A percentile compares a stretch with the other conserved stretches of the same genome.
Evolutionary conservation across 2,113 vertebrate species (phyloP).

Genomic region (Dromiciops gliroides): DNA sequence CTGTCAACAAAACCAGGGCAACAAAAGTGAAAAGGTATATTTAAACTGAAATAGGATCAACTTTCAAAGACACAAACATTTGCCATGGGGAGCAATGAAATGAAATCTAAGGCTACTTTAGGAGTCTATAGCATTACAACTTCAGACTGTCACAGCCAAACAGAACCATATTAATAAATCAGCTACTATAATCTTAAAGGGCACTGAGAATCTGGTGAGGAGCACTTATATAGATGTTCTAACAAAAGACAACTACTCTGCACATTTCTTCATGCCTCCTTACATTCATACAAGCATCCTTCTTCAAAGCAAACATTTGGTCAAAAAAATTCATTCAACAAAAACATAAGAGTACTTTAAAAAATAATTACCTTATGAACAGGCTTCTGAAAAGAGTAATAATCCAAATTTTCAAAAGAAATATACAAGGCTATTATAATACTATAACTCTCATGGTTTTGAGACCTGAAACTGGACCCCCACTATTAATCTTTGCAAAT

Average conservation of each 20-base stretch:
- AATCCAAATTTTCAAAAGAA: conserved; percentile 77
- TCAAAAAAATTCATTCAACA: conserved; percentile 22
- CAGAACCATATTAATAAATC: conserved; percentile 34
- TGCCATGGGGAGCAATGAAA: conserved; percentile 20
- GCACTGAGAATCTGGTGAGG: not conserved
- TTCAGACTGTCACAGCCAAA: conserved; percentile 20
- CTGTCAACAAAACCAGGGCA: conserved; percentile 48
- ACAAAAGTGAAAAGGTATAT: conserved; percentile 41
- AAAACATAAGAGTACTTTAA: conserved; percentile 72
- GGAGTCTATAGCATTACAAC: not conserved
- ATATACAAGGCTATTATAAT: conserved; percentile 76
- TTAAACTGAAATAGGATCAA: conserved; percentile 50
- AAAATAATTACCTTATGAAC: conserved; percentile 77
- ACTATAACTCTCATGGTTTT: conserved; percentile 56
- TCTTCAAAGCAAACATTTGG: conserved; percentile 66
- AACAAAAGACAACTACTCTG: conserved; percentile 54
- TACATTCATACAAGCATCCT: conserved; percentile 67
- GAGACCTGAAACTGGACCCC: conserved; percentile 54
- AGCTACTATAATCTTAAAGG: conserved; percentile 18
- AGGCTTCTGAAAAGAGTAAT: conserved; percentile 77
- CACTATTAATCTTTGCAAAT: conserved; percentile 68
- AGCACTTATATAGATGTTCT: conserved; percentile 43
- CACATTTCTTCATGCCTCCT: conserved; percentile 58
- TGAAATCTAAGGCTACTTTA: not conserved
- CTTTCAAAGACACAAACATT: conserved; percentile 51